Percentiles rank a stretch among this genome's conserved stretches.
Conservation (phyloP, 2,113 vertebrate genomes). For the Myrmecophaga tridactyla region DNA sequence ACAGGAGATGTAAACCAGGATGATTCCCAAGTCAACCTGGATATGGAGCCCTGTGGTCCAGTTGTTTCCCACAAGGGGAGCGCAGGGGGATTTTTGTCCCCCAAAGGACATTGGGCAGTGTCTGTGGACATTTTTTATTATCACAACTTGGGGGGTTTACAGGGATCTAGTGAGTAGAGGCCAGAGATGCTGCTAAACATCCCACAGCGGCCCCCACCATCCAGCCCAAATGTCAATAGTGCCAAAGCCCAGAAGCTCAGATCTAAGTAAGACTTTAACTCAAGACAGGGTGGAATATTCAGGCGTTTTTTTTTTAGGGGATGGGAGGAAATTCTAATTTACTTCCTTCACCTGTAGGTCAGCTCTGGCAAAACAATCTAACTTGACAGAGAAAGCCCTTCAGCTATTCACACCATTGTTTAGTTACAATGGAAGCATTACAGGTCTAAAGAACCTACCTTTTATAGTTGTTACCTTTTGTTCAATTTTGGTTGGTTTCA, state of each 20-base stretch:
- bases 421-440: too few relatives aligned
- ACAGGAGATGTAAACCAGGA: fast-evolving
- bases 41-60: background rate
- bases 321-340: background rate
- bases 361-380: background rate
- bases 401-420: background rate
- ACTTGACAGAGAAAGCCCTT: fast-evolving
- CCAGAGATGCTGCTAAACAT: too few relatives aligned
- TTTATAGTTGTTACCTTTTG: fast-evolving
- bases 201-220: too few relatives aligned
- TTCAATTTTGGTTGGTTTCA: background rate
- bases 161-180: too few relatives aligned
- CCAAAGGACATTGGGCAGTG: too few relatives aligned
- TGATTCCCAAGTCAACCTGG: background rate
- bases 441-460: fast-evolving
- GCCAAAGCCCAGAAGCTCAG: too few relatives aligned
- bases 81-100: background rate
- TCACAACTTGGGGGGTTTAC: too few relatives aligned
- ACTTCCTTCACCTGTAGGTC: too few relatives aligned
- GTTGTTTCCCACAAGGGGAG: background rate
- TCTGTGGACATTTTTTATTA: too few relatives aligned
- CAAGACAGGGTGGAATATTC: background rate
- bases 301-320: background rate
- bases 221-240: too few relatives aligned
- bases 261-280: background rate